Percentiles rank a stretch among this genome's conserved stretches.
These are phyloP conservation scores for Triplophysa tibetana DNA, from an alignment of 2,113 vertebrate genomes.

Conservation along the genomic window DNA sequence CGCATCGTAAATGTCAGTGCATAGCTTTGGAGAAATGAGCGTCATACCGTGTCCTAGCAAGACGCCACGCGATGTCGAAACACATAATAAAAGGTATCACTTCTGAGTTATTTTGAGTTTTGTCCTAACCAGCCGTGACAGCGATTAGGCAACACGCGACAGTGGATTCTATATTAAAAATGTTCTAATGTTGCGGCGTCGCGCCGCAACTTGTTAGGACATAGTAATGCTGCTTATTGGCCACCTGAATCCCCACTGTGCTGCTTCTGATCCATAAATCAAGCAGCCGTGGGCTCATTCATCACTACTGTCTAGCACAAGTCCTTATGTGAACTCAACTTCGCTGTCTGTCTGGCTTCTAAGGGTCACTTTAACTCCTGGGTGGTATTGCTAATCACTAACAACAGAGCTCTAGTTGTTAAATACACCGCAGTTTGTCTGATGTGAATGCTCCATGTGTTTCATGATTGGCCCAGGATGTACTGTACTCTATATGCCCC, in stretches of 20 bases:
- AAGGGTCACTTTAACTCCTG: not conserved
- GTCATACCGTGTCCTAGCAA: not conserved
- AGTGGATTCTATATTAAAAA: too few species aligned
- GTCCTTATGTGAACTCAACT: not conserved
- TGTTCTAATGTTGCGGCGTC: too few species aligned
- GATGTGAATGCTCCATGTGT: slow-evolving; percentile 12
- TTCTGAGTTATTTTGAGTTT: too few species aligned
- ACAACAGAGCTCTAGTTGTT: not conserved
- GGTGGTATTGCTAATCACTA: not conserved
- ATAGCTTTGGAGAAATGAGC: slow-evolving; percentile 7
- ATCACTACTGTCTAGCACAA: not conserved
- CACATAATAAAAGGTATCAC: too few species aligned
- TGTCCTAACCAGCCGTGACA: too few species aligned
- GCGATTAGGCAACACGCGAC: too few species aligned
- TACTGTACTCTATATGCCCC: slow-evolving; percentile 12
- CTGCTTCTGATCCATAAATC: slow-evolving; percentile 30
- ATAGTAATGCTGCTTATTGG: slow-evolving; percentile 9
- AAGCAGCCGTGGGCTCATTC: slow-evolving; percentile 4
- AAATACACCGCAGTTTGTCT: not conserved
- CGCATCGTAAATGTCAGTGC: not conserved
- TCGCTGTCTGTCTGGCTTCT: not conserved
- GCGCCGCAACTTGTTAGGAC: too few species aligned
- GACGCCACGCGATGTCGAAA: too few species aligned
- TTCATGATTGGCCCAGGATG: slow-evolving; percentile 39
- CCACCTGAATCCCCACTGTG: slow-evolving; percentile 31